phyloP scores from a whole-genome alignment of 2,113 vertebrate genomes.

The Motacilla alba region DNA sequence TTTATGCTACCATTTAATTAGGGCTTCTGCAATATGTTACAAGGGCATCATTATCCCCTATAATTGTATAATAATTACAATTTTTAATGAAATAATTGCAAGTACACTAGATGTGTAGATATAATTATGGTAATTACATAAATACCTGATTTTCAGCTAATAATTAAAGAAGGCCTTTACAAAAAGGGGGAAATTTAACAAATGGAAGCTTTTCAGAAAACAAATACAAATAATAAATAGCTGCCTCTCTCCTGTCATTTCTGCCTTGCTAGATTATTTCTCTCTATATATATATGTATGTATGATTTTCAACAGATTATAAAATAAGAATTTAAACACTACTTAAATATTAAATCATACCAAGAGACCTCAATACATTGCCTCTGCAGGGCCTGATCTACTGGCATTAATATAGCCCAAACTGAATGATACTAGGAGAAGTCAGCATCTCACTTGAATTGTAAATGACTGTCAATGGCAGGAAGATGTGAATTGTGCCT shows the following conservation, averaged over 20 bases:
- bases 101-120: slow-evolving; percentile 58
- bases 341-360: not conserved
- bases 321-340: not conserved
- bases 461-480: not conserved
- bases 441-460: not conserved
- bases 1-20: slow-evolving; percentile 62
- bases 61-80: slow-evolving; percentile 70
- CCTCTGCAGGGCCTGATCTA: not conserved
- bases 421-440: not conserved
- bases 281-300: not conserved
- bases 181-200: slow-evolving; percentile 50
- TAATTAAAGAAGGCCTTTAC: slow-evolving; percentile 64
- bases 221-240: slow-evolving; percentile 35
- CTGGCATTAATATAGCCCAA: not conserved
- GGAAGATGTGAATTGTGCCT: not conserved
- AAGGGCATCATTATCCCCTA: slow-evolving; percentile 60
- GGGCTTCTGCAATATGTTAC: slow-evolving; percentile 61
- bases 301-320: not conserved
- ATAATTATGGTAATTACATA: slow-evolving; percentile 73
- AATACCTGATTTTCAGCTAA: slow-evolving; percentile 69
- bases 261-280: not conserved
- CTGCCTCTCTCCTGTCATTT: not conserved
- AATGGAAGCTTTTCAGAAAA: slow-evolving; percentile 50
- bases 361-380: not conserved
- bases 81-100: slow-evolving; percentile 69